Evolutionary conservation across 2,113 vertebrate genomes (phyloP), one percentile per base, ranked within the genome.

Genomic region (Callaeas wilsoni): DNA sequence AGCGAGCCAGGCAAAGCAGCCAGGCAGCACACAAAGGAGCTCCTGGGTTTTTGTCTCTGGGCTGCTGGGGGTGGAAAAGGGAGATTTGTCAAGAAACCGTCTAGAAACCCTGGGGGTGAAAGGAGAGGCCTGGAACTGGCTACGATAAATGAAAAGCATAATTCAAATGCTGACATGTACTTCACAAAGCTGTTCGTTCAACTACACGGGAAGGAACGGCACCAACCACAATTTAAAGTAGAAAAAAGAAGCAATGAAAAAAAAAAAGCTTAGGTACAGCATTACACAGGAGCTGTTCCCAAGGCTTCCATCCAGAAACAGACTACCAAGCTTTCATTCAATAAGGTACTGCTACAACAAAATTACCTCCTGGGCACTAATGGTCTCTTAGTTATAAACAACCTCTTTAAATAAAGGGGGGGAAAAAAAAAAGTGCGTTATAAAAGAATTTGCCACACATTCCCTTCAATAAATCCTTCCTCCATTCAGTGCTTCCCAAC

Each of bases 381-480:
- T 55, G 70, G 55, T 56, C 65, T 87, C 81, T 90, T 49, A 87
- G 84, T 81, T 89, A 94, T 82, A 93, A 96, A 89, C 80, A 94
- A 46, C 29, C 82, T 73, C 67, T 68, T 94, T 84, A 93, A 93
- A 67, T 79, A 89, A 87, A 39, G 56, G 16, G 12, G 30, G 16
- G 9, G 5, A 11, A 35, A 53, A 85, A 55, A 83, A 30, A 65
- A 81, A 81, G 30, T 56, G 49, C 13, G 7, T 94, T 89, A 76
- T 33, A 41, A 80, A 93, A 71, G 88, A 91, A 84, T 89, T 84
- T 70, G 25, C 56, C 89, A 64, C 73, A 68, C n/a, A 71, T 92
- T 96, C 62, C 76, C 79, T 81, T 80, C 78, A 84, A 91, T 90
- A 95, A 91, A 79, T 89, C 81, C 63, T 93, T 91, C 65, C 69